Evolutionary conservation across 2,797 vertebrate species (phyloP).

Genomic region (Cirrhinus mrigala): DNA sequence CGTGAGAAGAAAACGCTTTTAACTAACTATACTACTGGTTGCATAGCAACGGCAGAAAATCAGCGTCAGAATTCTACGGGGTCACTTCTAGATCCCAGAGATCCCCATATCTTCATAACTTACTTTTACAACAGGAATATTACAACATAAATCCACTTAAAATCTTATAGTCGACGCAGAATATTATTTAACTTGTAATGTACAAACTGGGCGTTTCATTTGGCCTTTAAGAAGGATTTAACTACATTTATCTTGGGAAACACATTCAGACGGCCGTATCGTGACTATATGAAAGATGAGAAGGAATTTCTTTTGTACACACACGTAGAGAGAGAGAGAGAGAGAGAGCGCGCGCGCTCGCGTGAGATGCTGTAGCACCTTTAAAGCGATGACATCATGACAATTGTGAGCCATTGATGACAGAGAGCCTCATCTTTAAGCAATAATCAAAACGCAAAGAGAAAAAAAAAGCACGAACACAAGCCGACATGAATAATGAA

Average conservation of each 20-base stretch:
- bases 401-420: slow-evolving; percentile 40
- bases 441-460: slow-evolving; percentile 27
- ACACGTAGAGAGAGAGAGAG: not conserved
- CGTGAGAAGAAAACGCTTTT: not conserved
- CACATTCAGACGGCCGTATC: not conserved
- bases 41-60: slow-evolving; percentile 31
- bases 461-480: slow-evolving; percentile 4
- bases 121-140: not conserved
- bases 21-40: slow-evolving; percentile 34
- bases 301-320: slow-evolving; percentile 16
- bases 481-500: slow-evolving; percentile 17
- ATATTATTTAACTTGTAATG: not conserved
- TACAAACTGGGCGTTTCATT: not conserved
- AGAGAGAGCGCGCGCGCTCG: slow-evolving; percentile 14
- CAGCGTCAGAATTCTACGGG: not conserved
- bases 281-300: slow-evolving; percentile 13
- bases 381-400: slow-evolving; percentile 62
- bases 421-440: slow-evolving; percentile 8
- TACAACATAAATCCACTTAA: not conserved
- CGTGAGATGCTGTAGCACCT: slow-evolving; percentile 29
- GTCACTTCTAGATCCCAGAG: not conserved
- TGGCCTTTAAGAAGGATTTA: not conserved
- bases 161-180: not conserved
- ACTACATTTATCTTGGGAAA: not conserved
- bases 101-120: not conserved